Conservation (phyloP, 2,797 vertebrate genomes). For the Bryconaethiops microstoma region DNA sequence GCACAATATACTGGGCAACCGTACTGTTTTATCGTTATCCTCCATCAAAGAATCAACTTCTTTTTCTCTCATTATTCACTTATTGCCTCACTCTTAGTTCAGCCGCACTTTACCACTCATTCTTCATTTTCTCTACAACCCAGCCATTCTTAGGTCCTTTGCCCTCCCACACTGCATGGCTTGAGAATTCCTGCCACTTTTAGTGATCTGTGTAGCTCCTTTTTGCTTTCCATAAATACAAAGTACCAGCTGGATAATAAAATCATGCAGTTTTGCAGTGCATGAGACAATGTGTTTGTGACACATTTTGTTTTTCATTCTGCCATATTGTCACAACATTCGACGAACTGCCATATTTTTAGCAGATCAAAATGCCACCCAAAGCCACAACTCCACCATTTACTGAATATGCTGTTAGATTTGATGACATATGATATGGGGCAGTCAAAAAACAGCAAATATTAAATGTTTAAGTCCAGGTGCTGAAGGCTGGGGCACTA, state of each 20-base stretch:
- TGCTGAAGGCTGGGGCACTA: conserved; percentile 56
- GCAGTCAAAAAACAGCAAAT: conserved; percentile 28
- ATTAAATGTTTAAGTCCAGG: conserved; percentile 61
- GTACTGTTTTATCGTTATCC: too few relatives aligned
- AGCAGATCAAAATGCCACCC: not conserved
- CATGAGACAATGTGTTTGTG: conserved; percentile 1
- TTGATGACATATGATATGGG: not conserved
- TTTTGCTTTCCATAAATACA: conserved; percentile 46
- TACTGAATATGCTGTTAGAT: not conserved
- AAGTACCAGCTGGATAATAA: conserved; percentile 22
- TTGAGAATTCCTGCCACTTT: conserved; percentile 40
- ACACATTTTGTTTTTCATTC: too few relatives aligned
- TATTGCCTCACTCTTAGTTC: conserved; percentile 42
- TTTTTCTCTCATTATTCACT: conserved; percentile 41
- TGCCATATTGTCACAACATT: too few relatives aligned
- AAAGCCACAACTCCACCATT: not conserved
- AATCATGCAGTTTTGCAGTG: conserved; percentile 28
- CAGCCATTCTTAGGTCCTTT: conserved; percentile 26
- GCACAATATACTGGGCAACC: too few relatives aligned
- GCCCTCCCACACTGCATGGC: conserved; percentile 26
- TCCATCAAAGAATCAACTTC: conserved; percentile 22
- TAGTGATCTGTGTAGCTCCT: conserved; percentile 59
- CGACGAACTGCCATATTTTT: not conserved
- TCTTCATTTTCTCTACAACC: not conserved
- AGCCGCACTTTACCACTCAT: not conserved